Evolutionary conservation across 2,888 invertebrate genomes (phyloP).

Genomic region (Atethmia centrago): DNA sequence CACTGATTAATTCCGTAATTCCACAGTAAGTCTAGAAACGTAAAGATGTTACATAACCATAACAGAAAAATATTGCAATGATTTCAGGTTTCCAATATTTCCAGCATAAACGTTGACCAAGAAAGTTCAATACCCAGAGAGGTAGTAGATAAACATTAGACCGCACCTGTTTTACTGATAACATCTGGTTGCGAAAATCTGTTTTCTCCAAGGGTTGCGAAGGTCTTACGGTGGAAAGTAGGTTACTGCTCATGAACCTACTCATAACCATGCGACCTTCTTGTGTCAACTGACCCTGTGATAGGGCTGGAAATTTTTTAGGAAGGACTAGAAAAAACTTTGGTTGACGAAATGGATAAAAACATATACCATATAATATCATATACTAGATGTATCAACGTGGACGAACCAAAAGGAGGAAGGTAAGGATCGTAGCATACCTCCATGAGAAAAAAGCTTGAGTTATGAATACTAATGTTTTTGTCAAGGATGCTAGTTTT

Average conservation of each 20-base stretch:
- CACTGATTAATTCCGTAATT: neutral
- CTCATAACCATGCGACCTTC: slow-evolving; percentile 22
- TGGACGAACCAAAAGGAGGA: neutral
- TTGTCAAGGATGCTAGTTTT: neutral
- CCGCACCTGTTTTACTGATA: slow-evolving; percentile 46
- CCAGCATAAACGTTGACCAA: neutral
- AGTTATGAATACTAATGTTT: neutral
- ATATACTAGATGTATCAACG: neutral
- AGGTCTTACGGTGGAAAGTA: slow-evolving; percentile 55
- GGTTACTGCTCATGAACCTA: slow-evolving; percentile 44
- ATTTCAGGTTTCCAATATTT: neutral
- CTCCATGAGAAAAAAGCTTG: neutral
- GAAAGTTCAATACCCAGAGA: slow-evolving; percentile 2
- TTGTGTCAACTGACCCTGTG: slow-evolving; percentile 27
- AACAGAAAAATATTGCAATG: neutral
- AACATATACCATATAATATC: no score
- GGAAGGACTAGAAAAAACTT: neutral
- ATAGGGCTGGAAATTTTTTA: slow-evolving; percentile 12
- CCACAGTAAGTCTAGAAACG: no score
- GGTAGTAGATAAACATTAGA: slow-evolving; percentile 38
- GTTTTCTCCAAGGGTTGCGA: slow-evolving; percentile 57
- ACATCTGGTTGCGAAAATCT: slow-evolving; percentile 52
- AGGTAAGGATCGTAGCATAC: neutral
- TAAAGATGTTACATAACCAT: no score
- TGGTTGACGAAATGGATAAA: neutral